Evolutionary conservation across 1,140 invertebrate genomes (phyloP).

Genomic region (Acromyrmex heyeri): DNA sequence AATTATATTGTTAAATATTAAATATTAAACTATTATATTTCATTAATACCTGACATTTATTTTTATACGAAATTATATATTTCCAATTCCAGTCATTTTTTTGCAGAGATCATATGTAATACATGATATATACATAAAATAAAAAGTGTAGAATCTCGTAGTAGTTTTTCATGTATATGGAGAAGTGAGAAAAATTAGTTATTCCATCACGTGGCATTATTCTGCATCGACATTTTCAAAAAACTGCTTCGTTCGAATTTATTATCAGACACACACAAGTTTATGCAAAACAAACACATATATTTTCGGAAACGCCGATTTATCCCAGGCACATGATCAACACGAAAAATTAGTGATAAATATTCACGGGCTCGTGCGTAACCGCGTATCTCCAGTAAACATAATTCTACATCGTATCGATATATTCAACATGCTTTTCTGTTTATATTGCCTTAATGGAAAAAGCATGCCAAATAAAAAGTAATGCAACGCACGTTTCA

Average conservation of each 20-base stretch:
- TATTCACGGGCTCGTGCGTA: conserved; percentile 20
- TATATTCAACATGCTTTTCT: conserved; percentile 23
- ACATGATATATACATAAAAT: conserved; percentile 3
- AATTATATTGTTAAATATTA: too few species aligned
- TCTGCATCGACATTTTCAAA: neutral
- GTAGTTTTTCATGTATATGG: neutral
- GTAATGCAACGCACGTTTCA: conserved; percentile 18
- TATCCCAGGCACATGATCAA: neutral
- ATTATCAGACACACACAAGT: neutral
- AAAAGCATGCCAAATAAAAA: conserved; percentile 51
- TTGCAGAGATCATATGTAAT: too few species aligned
- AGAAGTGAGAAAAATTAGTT: neutral
- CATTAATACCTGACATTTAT: too few species aligned
- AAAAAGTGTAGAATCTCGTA: neutral
- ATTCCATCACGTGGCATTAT: neutral
- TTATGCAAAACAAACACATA: neutral
- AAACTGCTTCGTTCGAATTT: neutral
- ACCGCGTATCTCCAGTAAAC: conserved; percentile 35
- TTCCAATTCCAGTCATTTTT: too few species aligned
- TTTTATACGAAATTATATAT: too few species aligned
- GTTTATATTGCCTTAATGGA: conserved; percentile 52
- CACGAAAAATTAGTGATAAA: conserved; percentile 48
- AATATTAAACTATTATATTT: too few species aligned
- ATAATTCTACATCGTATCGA: conserved; percentile 45
- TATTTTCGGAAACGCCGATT: neutral